Evolutionary conservation across 2,888 invertebrate genomes (phyloP).

Genomic region (Litoditis marina): DNA sequence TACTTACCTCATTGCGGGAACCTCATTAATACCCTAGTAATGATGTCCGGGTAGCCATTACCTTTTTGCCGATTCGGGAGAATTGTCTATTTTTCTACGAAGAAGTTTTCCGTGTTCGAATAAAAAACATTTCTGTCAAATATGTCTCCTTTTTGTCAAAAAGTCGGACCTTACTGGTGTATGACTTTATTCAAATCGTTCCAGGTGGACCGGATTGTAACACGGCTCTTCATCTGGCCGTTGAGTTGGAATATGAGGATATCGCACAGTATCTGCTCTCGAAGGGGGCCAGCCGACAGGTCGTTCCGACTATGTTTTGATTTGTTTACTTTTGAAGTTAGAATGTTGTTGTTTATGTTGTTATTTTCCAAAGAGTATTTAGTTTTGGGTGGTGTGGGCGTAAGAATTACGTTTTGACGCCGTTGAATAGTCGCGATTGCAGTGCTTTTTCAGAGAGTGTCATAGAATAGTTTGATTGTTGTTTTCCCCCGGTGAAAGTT

Average conservation of each 20-base stretch:
- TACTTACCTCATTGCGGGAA: no score
- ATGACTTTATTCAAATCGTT: not conserved
- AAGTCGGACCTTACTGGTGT: no score
- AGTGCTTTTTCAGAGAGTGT: no score
- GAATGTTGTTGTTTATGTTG: not conserved
- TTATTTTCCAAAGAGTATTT: not conserved
- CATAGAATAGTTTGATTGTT: no score
- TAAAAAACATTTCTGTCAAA: no score
- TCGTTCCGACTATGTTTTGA: constrained; percentile 7
- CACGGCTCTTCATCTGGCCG: constrained; percentile 33
- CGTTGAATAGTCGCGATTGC: no score
- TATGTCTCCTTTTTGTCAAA: no score
- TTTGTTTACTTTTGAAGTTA: not conserved
- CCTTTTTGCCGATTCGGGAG: no score
- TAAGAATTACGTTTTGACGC: no score
- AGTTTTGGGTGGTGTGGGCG: no score
- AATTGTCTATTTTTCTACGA: no score
- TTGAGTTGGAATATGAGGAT: constrained; percentile 13
- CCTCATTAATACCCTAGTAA: not conserved
- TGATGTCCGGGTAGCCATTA: not conserved
- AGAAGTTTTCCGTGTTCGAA: no score
- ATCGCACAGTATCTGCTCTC: constrained; percentile 30
- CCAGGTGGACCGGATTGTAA: constrained; percentile 23
- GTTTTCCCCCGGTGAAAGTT: not conserved
- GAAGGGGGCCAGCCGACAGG: constrained; percentile 31